Percentiles rank a stretch among this genome's conserved stretches.
Conservation (phyloP, 1,140 invertebrate genomes). For the Bicyclus anynana region DNA sequence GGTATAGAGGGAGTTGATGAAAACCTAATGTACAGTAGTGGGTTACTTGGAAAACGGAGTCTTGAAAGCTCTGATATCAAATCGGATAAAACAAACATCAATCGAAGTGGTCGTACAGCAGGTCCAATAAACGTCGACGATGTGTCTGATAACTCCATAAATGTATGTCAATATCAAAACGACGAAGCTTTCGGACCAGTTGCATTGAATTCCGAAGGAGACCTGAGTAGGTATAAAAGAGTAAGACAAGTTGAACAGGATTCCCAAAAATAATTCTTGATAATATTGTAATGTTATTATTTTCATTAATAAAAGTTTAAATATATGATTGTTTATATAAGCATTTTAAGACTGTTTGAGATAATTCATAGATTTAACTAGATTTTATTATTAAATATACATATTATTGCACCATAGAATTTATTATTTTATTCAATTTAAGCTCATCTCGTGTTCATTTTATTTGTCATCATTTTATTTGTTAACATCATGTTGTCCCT, state of each 20-base stretch:
- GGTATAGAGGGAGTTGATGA: constrained; percentile 56
- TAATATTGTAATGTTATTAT: not conserved
- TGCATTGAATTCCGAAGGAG: constrained; percentile 43
- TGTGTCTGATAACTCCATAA: constrained; percentile 33
- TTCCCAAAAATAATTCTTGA: constrained; percentile 7
- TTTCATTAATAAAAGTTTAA: not conserved
- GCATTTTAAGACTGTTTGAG: not conserved
- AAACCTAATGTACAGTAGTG: constrained; percentile 54
- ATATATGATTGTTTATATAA: constrained; percentile 1
- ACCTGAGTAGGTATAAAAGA: constrained; percentile 55
- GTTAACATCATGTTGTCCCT: no score
- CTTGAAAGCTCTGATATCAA: constrained; percentile 17
- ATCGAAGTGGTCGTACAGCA: constrained; percentile 16
- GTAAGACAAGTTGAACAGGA: constrained; percentile 45
- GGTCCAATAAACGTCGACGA: constrained; percentile 19
- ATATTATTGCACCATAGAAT: not conserved
- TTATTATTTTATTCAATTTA: not conserved
- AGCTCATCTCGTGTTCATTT: no score
- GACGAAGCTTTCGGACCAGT: constrained; percentile 49
- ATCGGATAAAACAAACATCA: constrained; percentile 14
- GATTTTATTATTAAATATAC: constrained; percentile 5
- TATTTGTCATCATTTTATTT: no score
- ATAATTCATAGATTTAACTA: not conserved
- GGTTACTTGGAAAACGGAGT: constrained; percentile 35
- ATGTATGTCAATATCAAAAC: constrained; percentile 37